Conservation (phyloP, 1,140 invertebrate genomes). For the Hestina assimilis region DNA sequence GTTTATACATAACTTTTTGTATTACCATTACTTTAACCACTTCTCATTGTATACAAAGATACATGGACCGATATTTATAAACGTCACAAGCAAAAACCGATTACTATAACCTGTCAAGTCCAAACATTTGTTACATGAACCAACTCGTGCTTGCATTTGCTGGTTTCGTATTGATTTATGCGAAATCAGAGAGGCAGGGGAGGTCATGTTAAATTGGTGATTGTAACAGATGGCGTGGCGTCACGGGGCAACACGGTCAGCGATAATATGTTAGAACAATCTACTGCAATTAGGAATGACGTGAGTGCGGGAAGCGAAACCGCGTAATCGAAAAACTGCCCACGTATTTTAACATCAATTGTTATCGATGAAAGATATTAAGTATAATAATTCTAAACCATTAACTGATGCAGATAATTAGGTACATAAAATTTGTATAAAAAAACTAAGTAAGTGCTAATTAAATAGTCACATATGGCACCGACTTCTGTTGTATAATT, state of each 20-base stretch:
- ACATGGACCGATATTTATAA: too few species aligned
- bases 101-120: constrained; percentile 4
- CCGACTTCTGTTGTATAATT: too few species aligned
- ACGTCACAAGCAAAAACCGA: not conserved
- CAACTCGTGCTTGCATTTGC: constrained; percentile 1
- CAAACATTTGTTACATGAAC: constrained; percentile 20
- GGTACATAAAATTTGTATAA: too few species aligned
- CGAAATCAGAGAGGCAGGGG: constrained; percentile 18
- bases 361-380: too few species aligned
- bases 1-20: too few species aligned
- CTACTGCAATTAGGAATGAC: constrained; percentile 61
- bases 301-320: constrained; percentile 30
- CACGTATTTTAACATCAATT: not conserved
- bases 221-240: constrained; percentile 39
- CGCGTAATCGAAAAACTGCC: constrained; percentile 21
- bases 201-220: constrained; percentile 40
- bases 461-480: too few species aligned
- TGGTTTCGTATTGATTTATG: constrained; percentile 22
- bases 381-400: too few species aligned
- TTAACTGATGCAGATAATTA: too few species aligned
- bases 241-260: constrained; percentile 47
- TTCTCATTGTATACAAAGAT: too few species aligned
- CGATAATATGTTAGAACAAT: constrained; percentile 48
- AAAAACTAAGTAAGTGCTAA: too few species aligned
- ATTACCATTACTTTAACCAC: too few species aligned